Evolutionary conservation across 2,888 invertebrate species (phyloP), one percentile per base, ranked within the genome.

Genomic region (Ariolimax columbianus): DNA sequence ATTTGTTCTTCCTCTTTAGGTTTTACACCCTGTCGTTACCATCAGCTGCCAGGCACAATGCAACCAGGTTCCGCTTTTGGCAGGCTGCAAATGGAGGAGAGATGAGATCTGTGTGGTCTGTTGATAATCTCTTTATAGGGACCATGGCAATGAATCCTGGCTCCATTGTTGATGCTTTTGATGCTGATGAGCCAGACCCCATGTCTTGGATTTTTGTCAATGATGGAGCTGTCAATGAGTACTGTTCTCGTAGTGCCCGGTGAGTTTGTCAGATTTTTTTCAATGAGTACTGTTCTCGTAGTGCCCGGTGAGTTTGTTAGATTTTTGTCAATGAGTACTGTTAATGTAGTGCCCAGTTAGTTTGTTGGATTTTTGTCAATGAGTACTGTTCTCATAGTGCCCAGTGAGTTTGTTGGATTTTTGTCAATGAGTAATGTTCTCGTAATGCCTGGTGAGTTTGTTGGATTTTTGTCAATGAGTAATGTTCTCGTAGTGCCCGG

Each of bases 21-120:
- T 94, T 92, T 84, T 93, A 93, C 87, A 92, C 92, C 84, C 85
- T 93, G 26, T 87, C 90, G 7, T 80, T 93, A 6, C 93, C 94
- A 63, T 88, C 91, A 84, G 90, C 87, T 38, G 92, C 94, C 0
- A 90, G 89, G 66, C 92, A 92, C 47, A 94, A 94, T 88, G 91
- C 94, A 23, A 94, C 94, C 30, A 90, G 94, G 77, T 93, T 94
- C 86, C 88, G 94, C 63, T 93, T 94, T 83, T 94, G 94, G 94
- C 94, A 94, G 85, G 94, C 94, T 2, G 88, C 90, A 17, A 93
- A 93, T 90, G 91, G 88, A 88, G 93, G 94, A 63, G 90, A 91
- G 86, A 92, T 93, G 91, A 86, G 90, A 83, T 92, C 93, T 51
- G 91, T 92, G 2, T 94, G 94, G 94, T 92, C 94, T 23, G 88